These are phyloP conservation scores for Oryzaephilus surinamensis DNA, from an alignment of 1,140 invertebrate genomes.

Conservation along the genomic window DNA sequence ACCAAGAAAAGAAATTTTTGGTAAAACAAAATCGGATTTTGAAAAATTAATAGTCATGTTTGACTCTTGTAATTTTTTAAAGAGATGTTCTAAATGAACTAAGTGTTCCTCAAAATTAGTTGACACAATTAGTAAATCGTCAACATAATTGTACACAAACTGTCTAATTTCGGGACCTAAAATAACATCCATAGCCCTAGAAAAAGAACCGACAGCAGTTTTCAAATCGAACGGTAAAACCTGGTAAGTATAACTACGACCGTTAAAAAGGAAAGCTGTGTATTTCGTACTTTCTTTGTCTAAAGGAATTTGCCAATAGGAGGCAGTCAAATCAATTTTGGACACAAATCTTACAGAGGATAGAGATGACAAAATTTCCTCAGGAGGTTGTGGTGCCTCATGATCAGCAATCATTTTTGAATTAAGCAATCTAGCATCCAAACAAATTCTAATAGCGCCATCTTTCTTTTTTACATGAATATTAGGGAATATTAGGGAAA, in stretches of 20 bases:
- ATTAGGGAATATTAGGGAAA: slow-evolving; percentile 30
- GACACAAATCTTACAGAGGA: slow-evolving; percentile 22
- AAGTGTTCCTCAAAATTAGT: slow-evolving; percentile 20
- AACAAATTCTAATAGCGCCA: slow-evolving; percentile 23
- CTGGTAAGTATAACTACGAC: slow-evolving; percentile 27
- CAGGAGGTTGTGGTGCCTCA: slow-evolving; percentile 19
- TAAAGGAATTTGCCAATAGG: slow-evolving; percentile 32
- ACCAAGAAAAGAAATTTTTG: slow-evolving; percentile 24
- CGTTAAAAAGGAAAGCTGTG: slow-evolving; percentile 30
- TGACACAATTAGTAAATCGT: slow-evolving; percentile 20
- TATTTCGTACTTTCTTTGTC: slow-evolving; percentile 20
- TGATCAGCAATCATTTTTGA: slow-evolving; percentile 23
- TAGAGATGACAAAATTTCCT: slow-evolving; percentile 26
- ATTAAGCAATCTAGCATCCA: slow-evolving; percentile 32
- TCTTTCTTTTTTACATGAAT: slow-evolving; percentile 18
- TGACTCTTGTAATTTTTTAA: slow-evolving; percentile 15
- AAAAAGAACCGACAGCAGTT: slow-evolving; percentile 29
- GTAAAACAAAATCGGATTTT: slow-evolving; percentile 24
- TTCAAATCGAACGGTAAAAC: slow-evolving; percentile 31
- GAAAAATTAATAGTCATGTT: slow-evolving; percentile 22
- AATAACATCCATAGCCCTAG: slow-evolving; percentile 25
- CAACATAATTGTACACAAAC: slow-evolving; percentile 11
- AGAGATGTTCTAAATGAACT: slow-evolving; percentile 16
- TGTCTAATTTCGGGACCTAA: slow-evolving; percentile 18
- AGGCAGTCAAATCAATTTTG: slow-evolving; percentile 27